Conservation (phyloP, 2,888 invertebrate genomes). For the Dexiosoma caninum region DNA sequence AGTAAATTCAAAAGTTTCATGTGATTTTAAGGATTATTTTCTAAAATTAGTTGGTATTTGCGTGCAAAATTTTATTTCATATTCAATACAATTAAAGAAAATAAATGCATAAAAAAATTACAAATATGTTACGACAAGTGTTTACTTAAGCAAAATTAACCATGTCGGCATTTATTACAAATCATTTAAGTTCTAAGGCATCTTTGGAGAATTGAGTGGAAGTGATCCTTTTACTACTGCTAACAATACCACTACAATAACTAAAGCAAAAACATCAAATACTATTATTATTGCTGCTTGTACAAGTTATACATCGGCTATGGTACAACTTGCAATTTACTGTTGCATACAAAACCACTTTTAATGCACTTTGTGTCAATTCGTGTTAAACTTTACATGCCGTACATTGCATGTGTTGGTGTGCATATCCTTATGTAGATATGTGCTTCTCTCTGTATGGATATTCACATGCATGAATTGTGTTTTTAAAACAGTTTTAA, state of each 20-base stretch:
- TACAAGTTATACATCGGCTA: background rate
- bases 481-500: background rate
- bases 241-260: background rate
- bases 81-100: background rate
- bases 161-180: slow-evolving; percentile 43
- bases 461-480: background rate
- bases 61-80: too few relatives aligned
- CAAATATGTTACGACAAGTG: background rate
- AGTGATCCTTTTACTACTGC: slow-evolving; percentile 15
- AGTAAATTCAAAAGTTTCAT: background rate
- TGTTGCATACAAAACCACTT: slow-evolving; percentile 59
- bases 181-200: slow-evolving; percentile 21
- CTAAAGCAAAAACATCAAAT: background rate
- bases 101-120: background rate
- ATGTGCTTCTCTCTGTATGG: background rate
- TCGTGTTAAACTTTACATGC: slow-evolving; percentile 49
- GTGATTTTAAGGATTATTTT: background rate
- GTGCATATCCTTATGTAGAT: background rate
- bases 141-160: background rate
- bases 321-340: background rate
- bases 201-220: slow-evolving; percentile 12
- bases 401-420: background rate
- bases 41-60: background rate
- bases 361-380: slow-evolving; percentile 56
- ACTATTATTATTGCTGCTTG: background rate